Evolutionary conservation across 2,888 invertebrate genomes (phyloP).

Genomic region (Silvanus unidentatus): DNA sequence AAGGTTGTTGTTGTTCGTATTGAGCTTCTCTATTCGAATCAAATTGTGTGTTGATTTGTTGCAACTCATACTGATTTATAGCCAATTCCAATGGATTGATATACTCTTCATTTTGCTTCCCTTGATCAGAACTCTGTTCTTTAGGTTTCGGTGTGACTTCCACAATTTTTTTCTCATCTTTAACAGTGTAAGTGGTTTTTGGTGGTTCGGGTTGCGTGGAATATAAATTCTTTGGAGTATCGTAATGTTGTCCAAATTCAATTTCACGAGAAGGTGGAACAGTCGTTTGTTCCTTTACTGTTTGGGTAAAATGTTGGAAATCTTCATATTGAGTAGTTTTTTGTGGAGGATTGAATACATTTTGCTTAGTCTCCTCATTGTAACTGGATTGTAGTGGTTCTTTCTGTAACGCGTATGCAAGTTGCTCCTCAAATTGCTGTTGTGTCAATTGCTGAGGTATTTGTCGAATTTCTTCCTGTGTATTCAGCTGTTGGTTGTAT

Average conservation of each 20-base stretch:
- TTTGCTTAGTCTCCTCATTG: no score
- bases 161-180: no score
- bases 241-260: no score
- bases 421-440: neutral
- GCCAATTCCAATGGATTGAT: slow-evolving; percentile 26
- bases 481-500: neutral
- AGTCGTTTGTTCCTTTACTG: no score
- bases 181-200: neutral
- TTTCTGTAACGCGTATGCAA: no score
- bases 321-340: no score
- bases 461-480: neutral
- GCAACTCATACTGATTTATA: slow-evolving; percentile 32
- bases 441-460: neutral
- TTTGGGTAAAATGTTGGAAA: no score
- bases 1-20: neutral
- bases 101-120: slow-evolving; percentile 6
- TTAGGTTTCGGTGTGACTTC: no score
- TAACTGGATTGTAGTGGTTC: no score
- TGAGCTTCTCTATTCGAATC: neutral
- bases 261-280: no score
- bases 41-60: slow-evolving; percentile 29
- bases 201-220: neutral
- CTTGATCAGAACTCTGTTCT: neutral
- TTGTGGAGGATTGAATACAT: no score
- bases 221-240: neutral